Conservation (phyloP, 92 coral and sea anemone species). For the Parazoanthus darwini region DNA sequence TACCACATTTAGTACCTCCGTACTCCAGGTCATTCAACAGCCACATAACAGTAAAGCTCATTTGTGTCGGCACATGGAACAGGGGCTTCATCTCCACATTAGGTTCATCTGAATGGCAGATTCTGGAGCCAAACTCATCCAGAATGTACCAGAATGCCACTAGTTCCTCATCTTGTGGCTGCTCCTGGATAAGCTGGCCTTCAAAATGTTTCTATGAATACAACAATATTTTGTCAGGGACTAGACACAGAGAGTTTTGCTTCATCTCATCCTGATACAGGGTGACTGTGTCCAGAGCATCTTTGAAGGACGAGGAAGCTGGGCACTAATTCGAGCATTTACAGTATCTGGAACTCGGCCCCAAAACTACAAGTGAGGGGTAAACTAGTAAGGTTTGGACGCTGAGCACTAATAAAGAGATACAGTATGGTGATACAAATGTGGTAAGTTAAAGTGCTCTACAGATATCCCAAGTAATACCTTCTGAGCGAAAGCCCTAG, state of each 20-base stretch:
- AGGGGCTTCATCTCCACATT: conserved; percentile 55
- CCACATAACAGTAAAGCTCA: conserved; percentile 82
- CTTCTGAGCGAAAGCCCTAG: too few species aligned
- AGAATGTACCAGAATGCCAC: conserved; percentile 81
- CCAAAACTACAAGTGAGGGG: too few species aligned
- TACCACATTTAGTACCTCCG: conserved; percentile 67
- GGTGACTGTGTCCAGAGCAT: too few species aligned
- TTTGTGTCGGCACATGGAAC: conserved; percentile 66
- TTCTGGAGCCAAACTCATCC: conserved; percentile 96
- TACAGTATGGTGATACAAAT: too few species aligned
- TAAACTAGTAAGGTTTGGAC: too few species aligned
- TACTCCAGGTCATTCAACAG: conserved; percentile 70
- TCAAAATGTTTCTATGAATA: not conserved
- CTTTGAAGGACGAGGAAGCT: too few species aligned
- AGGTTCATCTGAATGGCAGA: conserved; percentile 85
- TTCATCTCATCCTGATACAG: too few species aligned
- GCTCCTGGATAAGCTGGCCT: conserved; percentile 22
- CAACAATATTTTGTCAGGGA: not conserved
- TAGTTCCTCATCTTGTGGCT: conserved; percentile 59
- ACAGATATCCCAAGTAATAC: too few species aligned
- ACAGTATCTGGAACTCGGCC: too few species aligned
- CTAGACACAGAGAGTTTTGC: not conserved
- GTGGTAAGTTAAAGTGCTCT: too few species aligned
- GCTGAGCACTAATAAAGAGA: too few species aligned
- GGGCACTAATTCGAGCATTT: too few species aligned